Evolutionary conservation across 2,113 vertebrate genomes (phyloP).

Genomic region (Pardalotus punctatus): DNA sequence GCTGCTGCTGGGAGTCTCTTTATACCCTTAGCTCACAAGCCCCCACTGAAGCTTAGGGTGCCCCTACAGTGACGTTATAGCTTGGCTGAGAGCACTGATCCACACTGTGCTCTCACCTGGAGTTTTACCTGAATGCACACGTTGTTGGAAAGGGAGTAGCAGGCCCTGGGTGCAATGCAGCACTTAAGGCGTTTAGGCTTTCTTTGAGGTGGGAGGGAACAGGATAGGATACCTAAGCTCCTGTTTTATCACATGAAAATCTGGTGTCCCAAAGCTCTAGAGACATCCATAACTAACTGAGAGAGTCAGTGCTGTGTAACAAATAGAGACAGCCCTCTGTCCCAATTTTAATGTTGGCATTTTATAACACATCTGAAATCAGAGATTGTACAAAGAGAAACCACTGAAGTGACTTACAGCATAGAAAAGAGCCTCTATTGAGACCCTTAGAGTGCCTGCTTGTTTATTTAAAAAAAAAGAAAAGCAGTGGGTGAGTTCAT

Average conservation of each 20-base stretch:
- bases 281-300: neutral
- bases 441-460: neutral
- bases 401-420: neutral
- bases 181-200: neutral
- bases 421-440: neutral
- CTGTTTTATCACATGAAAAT: neutral
- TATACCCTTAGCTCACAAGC: neutral
- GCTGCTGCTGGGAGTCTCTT: neutral
- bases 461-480: neutral
- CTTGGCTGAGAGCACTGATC: neutral
- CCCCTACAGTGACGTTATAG: neutral
- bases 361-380: neutral
- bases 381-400: neutral
- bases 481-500: neutral
- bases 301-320: neutral
- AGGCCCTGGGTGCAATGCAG: neutral
- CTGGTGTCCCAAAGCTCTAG: neutral
- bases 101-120: neutral
- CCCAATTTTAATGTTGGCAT: neutral
- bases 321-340: neutral
- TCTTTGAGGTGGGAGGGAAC: neutral
- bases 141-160: accelerated
- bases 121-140: neutral
- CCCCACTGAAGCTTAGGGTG: neutral
- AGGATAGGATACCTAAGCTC: neutral